Base-by-base conservation (phyloP, 2,797 vertebrate species). In the Eulemur coronatus region DNA sequence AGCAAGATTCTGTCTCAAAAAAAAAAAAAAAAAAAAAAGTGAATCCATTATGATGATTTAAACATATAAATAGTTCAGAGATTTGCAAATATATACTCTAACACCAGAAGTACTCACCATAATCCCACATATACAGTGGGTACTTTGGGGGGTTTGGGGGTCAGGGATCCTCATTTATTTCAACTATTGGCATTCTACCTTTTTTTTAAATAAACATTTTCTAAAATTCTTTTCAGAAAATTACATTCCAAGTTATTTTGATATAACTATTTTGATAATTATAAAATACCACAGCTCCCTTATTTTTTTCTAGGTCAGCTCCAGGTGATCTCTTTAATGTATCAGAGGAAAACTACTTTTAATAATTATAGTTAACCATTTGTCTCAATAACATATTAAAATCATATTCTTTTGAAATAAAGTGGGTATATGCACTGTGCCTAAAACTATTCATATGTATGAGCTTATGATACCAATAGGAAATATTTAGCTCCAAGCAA, bases 191-290 rank as follows among this genome's bases (percentile, higher is more conserved):
- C 89, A 84, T 18, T 65, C 30, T 4, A 84, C 7, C 33, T 14
- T 84, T 65, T 28, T 35, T 48, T 18, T 11, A 82, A 82, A 76
- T 76, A 89, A 61, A 73, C 3, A 72, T 78, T 94, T 94, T 73
- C 50, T 72, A 91, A 15, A 70, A 91, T 82, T 95, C 43, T 79
- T 95, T 85, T 78, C 30, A 81, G 33, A 96, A 94, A 69, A 26
- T 7, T 87, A 63, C 82, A 80, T 59, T 80, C 84, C 70, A 91
- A 91, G 52, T 18, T 61, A 48, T 88, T 89, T 75, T 86, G n/a
- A 95, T 26, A 50, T 55, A 55, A 55, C 52, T 55, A 55, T 55
- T 55, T 55, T 55, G 52, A 55, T 55, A 55, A 55, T 20, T 55
- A 24, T 48, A 35, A 81, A 43, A 30, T 55, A 65, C 7, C 28